These are phyloP conservation scores for Actenoides hombroni DNA, from an alignment of 2,113 vertebrate species.

Conservation along the genomic window DNA sequence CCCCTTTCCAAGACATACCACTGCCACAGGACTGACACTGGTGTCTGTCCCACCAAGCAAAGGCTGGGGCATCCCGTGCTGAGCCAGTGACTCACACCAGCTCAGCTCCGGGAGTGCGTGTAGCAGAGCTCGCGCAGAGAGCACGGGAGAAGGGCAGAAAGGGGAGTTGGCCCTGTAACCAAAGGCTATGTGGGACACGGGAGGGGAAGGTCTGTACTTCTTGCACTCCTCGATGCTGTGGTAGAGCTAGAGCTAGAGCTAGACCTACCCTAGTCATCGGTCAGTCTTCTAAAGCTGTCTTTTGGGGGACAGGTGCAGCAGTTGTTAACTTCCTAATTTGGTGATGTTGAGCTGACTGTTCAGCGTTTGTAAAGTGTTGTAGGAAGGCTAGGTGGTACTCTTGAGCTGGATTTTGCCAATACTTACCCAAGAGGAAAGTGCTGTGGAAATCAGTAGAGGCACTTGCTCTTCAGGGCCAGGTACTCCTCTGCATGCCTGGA, in stretches of 20 bases:
- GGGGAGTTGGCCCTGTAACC: background rate
- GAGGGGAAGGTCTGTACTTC: background rate
- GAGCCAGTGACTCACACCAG: fast-evolving
- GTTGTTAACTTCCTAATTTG: background rate
- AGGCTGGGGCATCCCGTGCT: background rate
- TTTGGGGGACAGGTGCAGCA: background rate
- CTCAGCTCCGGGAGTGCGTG: background rate
- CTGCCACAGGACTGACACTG: background rate
- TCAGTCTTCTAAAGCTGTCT: background rate
- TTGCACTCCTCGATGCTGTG: background rate
- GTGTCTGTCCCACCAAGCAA: background rate
- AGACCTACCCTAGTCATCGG: background rate
- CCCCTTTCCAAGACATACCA: background rate
- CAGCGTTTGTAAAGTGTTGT: conserved; percentile 26
- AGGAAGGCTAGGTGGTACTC: conserved; percentile 64
- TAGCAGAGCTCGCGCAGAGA: background rate
- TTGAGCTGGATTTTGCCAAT: conserved; percentile 57
- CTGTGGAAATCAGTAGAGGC: background rate
- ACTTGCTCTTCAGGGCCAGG: background rate
- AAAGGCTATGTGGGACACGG: background rate
- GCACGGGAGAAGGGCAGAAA: background rate
- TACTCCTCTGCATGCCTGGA: background rate
- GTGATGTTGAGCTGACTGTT: background rate
- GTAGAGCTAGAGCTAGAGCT: background rate
- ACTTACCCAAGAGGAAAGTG: background rate